Evolutionary conservation across 2,797 vertebrate species (phyloP), one percentile per base, ranked within the genome.

Genomic region (Hydrocynus forskahlii): DNA sequence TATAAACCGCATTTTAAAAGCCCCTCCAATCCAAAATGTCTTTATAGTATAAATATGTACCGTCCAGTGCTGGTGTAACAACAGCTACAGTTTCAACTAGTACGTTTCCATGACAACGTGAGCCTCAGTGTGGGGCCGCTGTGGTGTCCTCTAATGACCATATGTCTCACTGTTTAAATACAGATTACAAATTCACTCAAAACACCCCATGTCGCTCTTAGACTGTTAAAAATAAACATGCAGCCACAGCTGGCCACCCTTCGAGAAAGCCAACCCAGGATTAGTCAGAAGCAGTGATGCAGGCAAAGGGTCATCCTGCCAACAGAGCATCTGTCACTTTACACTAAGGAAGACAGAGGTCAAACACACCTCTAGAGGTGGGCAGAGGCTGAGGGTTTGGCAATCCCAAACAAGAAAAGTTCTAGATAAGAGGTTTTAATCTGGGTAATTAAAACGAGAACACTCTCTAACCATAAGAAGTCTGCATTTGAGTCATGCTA

Each of bases 121-220:
- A 19, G 38, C 23, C 66, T 64, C 43, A 35, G 59, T 29, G 21
- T 35, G 29, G 59, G 57, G 74, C 48, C 57, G 17, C 64, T 29
- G 60, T 45, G 60, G 50, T 57, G 38, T 19, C 72, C 71, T 82
- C 52, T 74, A 82, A 69, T 76, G 79, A 68, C 75, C 75, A 68
- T 73, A 82, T 83, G 50, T 66, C 57, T 83, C 19, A 14, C 21
- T 73, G 73, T 79, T 80, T 82, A 79, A 83, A 75, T 81, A 66
- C 70, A 75, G 75, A 85, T 83, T 75, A 78, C 71, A 80, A 76
- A 71, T 76, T 67, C 23, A 82, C 64, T 78, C 54, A 84, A 38
- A 77, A 84, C 43, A 57, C 54, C 45, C 72, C 40, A 7, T n/a
- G 23, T 72, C 78, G 50, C 54, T 75, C 81, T 78, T 80, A 80